phyloP scores from a whole-genome alignment of 1,140 invertebrate genomes.

The Zaprionus lachaisei region DNA sequence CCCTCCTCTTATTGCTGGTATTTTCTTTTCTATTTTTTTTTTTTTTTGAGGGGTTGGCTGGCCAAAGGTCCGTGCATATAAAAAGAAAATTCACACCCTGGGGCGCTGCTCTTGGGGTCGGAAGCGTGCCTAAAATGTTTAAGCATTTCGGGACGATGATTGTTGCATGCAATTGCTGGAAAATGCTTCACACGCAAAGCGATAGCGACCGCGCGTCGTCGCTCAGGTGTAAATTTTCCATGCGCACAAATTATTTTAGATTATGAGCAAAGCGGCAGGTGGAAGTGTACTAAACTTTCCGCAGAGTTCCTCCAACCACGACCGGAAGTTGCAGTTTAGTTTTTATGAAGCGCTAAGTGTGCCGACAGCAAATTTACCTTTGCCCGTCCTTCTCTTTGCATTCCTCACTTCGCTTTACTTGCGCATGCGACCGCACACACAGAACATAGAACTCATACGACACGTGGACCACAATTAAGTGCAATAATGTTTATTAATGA shows the following conservation, averaged over 20 bases:
- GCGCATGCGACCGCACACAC: slow-evolving; percentile 56
- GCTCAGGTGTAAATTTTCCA: slow-evolving; percentile 75
- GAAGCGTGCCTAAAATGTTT: slow-evolving; percentile 80
- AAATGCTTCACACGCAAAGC: slow-evolving; percentile 76
- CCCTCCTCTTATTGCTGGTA: background rate
- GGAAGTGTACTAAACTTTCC: slow-evolving; percentile 18
- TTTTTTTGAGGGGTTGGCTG: background rate
- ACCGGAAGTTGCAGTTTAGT: slow-evolving; percentile 77
- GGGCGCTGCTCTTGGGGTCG: slow-evolving; percentile 26
- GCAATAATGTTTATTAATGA: slow-evolving; percentile 43
- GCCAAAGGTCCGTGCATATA: slow-evolving; percentile 30
- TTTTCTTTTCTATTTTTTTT: background rate
- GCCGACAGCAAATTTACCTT: slow-evolving; percentile 31
- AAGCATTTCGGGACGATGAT: slow-evolving; percentile 66
- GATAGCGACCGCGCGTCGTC: slow-evolving; percentile 25
- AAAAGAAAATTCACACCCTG: slow-evolving; percentile 44
- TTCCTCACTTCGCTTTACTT: slow-evolving; percentile 37
- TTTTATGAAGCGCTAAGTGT: slow-evolving; percentile 68
- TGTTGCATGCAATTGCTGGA: slow-evolving; percentile 81
- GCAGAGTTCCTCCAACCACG: background rate
- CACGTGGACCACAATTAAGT: slow-evolving; percentile 64
- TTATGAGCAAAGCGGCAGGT: slow-evolving; percentile 56
- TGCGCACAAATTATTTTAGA: slow-evolving; percentile 80
- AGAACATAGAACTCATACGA: slow-evolving; percentile 55
- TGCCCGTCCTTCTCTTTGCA: background rate